Conservation (phyloP, 2,797 vertebrate genomes). For the Diplodus puntazzo region DNA sequence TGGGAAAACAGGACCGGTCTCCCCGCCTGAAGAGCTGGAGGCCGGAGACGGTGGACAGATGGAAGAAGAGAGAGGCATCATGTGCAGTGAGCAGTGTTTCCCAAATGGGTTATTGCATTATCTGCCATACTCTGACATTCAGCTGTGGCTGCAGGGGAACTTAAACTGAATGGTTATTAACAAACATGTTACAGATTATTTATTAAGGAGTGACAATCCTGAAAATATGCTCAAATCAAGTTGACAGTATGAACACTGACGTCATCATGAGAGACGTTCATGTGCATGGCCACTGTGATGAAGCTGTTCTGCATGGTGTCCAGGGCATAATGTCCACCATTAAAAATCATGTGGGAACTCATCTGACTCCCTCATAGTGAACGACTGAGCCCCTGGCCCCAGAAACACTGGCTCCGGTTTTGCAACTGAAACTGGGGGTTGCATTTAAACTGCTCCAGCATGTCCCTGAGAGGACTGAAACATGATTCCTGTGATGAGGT, state of each 20-base stretch:
- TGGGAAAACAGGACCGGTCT: too few species aligned
- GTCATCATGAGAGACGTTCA: background rate
- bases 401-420: background rate
- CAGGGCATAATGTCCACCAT: too few species aligned
- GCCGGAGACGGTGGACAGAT: too few species aligned
- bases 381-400: too few species aligned
- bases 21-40: too few species aligned
- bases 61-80: too few species aligned
- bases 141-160: too few species aligned
- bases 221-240: too few species aligned
- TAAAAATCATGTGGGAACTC: background rate
- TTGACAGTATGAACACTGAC: background rate
- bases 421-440: background rate
- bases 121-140: too few species aligned
- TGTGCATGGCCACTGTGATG: background rate
- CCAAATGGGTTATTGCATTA: too few species aligned
- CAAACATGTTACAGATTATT: background rate
- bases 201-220: background rate
- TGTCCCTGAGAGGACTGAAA: constrained; percentile 45
- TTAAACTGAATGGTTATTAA: too few species aligned
- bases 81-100: too few species aligned
- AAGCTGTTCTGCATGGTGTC: background rate
- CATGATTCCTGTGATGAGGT: constrained; percentile 62
- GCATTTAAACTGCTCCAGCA: constrained; percentile 33
- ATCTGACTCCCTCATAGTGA: background rate